These are phyloP conservation scores for Hylaeus volcanicus DNA, from an alignment of 1,140 invertebrate genomes.

Conservation along the genomic window DNA sequence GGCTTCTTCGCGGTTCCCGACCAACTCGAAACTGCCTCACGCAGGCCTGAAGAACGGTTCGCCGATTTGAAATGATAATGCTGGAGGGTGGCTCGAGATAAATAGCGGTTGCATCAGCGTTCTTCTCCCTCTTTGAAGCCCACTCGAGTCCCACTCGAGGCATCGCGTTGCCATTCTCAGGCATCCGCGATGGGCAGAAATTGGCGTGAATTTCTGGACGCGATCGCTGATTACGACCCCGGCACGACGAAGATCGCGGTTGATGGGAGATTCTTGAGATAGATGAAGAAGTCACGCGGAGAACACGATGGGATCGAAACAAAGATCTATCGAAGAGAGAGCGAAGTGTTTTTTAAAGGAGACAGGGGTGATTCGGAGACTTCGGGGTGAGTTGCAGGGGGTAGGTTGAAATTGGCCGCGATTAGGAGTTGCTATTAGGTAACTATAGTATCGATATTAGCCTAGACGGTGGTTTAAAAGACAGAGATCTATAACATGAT, in stretches of 20 bases:
- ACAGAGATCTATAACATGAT: too few species aligned
- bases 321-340: not conserved
- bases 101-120: conserved; percentile 51
- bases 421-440: too few species aligned
- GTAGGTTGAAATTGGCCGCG: too few species aligned
- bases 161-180: conserved; percentile 44
- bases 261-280: not conserved
- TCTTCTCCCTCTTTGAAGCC: conserved; percentile 32
- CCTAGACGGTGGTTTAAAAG: too few species aligned
- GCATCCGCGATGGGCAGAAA: conserved; percentile 3
- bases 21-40: conserved; percentile 27
- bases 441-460: too few species aligned
- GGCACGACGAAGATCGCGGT: not conserved
- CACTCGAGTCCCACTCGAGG: conserved; percentile 30
- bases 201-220: not conserved
- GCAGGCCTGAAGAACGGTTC: conserved; percentile 21
- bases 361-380: too few species aligned
- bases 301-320: not conserved
- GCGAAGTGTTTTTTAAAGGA: too few species aligned
- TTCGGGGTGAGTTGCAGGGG: too few species aligned
- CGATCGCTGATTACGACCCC: conserved; percentile 26
- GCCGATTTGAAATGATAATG: conserved; percentile 52
- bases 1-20: not conserved
- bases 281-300: not conserved
- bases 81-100: conserved; percentile 37